Evolutionary conservation across 2,888 invertebrate species (phyloP), one percentile per base, ranked within the genome.

Genomic region (Homarus gammarus): DNA sequence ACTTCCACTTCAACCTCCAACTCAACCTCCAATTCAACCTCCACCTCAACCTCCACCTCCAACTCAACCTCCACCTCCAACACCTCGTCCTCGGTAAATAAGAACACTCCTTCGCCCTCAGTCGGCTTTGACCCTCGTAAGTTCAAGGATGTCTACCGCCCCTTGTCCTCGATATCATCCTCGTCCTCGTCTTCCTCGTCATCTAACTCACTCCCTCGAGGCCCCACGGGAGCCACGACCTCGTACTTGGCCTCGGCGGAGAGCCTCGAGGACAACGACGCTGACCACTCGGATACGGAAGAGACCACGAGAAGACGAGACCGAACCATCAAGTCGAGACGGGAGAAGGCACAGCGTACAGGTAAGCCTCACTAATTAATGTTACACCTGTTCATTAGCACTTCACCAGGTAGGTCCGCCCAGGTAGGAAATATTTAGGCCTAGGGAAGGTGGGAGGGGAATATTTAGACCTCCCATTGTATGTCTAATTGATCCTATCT

Each of bases 181-280:
- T 93, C 92, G 5, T 94, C 94, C 1, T 92, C 93, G 38, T 93
- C 92, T 49, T 92, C 92, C 10, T 92, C 92, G 1, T 93, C 92
- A 10, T 92, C 92, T 10, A 90, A 82, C 87, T 90, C 92, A 6
- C 78, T 86, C 8, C 68, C 78, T 40, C 77, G 85, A 49, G 68
- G 85, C 22, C 56, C 85, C 8, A 18, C 56, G 3, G 56, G 72
- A 15, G 51, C 44, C 15, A 51, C 73, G 15, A 40, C 36, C 36
- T 92, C 97, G 27, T 97, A 97, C 94, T 94, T 97, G 93, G 97
- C 98, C 84, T 97, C 97, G 56, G 97, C 97, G 83, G 98, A 98
- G 94, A 97, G 97, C 92, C 94, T 98, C 93, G 97, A 97, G 90
- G 97, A 97, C 93, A 96, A 93, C 90, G 93, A 93, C 36, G 92